Percentiles rank a stretch among this genome's conserved stretches.
Conservation (phyloP, 2,113 vertebrate species). For the Piliocolobus tephrosceles region DNA sequence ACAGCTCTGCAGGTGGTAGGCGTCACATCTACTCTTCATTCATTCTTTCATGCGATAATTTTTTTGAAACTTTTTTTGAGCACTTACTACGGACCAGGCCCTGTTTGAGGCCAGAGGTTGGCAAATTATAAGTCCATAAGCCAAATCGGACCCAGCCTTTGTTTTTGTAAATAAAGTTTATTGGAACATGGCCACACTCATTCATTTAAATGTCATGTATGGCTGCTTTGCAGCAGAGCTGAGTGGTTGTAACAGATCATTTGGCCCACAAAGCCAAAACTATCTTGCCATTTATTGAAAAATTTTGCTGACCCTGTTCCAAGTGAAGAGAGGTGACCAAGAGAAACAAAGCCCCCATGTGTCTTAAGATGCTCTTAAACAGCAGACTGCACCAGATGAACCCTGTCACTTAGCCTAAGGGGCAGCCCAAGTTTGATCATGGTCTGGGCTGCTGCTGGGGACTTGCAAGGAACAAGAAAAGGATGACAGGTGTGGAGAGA, state of each 20-base stretch:
- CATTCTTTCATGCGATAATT: background rate
- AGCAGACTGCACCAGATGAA: background rate
- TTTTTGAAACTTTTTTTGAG: slow-evolving; percentile 4
- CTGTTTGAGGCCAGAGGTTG: background rate
- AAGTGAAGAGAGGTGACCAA: background rate
- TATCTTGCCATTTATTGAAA: background rate
- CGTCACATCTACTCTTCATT: background rate
- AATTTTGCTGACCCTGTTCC: background rate
- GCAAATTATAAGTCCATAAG: background rate
- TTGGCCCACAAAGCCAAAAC: background rate
- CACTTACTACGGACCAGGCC: background rate
- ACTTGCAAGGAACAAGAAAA: background rate
- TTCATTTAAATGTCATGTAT: background rate
- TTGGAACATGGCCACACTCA: background rate
- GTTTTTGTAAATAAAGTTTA: background rate
- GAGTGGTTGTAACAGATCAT: background rate
- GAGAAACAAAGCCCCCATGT: background rate
- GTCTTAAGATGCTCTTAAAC: background rate
- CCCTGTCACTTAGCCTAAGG: background rate
- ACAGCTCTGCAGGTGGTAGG: background rate
- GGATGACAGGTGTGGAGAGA: background rate
- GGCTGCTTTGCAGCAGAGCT: background rate
- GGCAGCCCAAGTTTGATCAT: background rate
- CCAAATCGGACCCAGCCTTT: background rate
- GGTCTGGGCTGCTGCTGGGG: background rate